These are phyloP conservation scores for Sarcophilus harrisii DNA, from an alignment of 2,797 vertebrate genomes.

Conservation along the genomic window DNA sequence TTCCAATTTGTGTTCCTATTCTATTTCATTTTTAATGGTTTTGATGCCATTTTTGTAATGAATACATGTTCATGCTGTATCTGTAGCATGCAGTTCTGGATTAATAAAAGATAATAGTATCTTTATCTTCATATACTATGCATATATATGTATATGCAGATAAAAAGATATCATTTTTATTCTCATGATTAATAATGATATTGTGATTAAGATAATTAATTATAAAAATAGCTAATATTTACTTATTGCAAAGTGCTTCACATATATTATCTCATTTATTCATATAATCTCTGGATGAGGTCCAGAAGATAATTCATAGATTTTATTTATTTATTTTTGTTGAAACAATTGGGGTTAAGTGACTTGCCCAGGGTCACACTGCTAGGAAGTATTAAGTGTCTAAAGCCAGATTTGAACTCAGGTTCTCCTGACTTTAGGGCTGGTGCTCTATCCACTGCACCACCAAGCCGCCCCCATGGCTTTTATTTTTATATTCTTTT, in stretches of 20 bases:
- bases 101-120: constrained; percentile 94
- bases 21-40: constrained; percentile 99
- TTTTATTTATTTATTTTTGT: no score
- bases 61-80: constrained; percentile 99
- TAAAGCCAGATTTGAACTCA: no score
- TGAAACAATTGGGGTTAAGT: no score
- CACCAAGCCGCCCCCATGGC: background rate
- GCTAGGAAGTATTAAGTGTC: no score
- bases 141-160: no score
- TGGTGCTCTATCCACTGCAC: no score
- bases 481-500: background rate
- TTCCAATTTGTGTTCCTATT: constrained; percentile 99
- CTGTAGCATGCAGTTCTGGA: constrained; percentile 99
- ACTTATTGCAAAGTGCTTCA: background rate
- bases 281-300: background rate
- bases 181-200: background rate
- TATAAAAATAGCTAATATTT: background rate
- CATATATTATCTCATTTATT: background rate
- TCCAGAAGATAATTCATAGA: no score
- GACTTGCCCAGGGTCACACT: no score
- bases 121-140: no score
- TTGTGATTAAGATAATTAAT: background rate
- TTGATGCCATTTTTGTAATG: constrained; percentile 99
- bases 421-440: no score
- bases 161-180: background rate